phyloP scores from a whole-genome alignment of 2,797 vertebrate species.

The Lophius americanus region DNA sequence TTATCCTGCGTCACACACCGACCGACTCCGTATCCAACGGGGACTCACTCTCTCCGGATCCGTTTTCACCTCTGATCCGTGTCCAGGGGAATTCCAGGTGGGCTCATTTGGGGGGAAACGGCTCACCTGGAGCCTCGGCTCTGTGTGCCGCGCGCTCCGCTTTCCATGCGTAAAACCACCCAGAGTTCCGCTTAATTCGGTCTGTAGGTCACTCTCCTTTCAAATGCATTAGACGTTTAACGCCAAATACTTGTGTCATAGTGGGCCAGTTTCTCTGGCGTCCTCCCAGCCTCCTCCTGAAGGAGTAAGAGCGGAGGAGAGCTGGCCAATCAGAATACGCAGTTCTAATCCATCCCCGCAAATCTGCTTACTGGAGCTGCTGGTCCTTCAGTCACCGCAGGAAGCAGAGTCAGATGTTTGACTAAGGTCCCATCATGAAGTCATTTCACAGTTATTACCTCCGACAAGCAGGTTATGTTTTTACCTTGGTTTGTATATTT shows the following conservation, averaged over 20 bases:
- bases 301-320: slow-evolving; percentile 8
- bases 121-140: neutral
- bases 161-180: slow-evolving; percentile 22
- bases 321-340: slow-evolving; percentile 46
- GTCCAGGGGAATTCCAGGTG: neutral
- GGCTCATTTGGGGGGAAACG: too few relatives aligned
- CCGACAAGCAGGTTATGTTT: too few relatives aligned
- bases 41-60: slow-evolving; percentile 11
- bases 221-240: too few relatives aligned
- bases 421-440: too few relatives aligned
- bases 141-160: slow-evolving; percentile 15
- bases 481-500: too few relatives aligned
- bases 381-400: too few relatives aligned
- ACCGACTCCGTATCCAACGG: slow-evolving; percentile 36
- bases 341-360: slow-evolving; percentile 49
- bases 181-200: neutral
- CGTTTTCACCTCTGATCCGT: slow-evolving; percentile 56
- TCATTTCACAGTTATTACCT: too few relatives aligned
- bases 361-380: slow-evolving; percentile 58
- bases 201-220: neutral
- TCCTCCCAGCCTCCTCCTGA: slow-evolving; percentile 1
- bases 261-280: neutral
- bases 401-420: too few relatives aligned
- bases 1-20: slow-evolving; percentile 13
- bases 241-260: fast-evolving